These are phyloP conservation scores for Homarus gammarus DNA, from an alignment of 2,888 invertebrate genomes.

Conservation along the genomic window DNA sequence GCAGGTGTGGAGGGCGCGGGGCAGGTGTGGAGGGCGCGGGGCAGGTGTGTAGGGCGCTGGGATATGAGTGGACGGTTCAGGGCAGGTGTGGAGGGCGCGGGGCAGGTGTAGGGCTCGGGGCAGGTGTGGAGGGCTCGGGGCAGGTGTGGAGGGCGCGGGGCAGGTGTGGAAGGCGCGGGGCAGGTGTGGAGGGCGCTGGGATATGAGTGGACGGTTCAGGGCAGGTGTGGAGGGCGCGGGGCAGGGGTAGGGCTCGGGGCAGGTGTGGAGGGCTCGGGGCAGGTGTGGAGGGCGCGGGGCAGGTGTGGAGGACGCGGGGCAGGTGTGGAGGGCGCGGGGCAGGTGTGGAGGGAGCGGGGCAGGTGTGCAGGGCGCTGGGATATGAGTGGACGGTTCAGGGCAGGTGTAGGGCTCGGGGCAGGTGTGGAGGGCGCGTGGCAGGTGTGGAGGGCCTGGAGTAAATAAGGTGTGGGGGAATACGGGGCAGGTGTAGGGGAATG, in stretches of 20 bases:
- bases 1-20: neutral
- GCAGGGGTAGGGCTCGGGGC: neutral
- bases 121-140: neutral
- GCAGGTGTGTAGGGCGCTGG: no score
- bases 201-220: no score
- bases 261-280: no score
- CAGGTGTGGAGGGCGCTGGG: no score
- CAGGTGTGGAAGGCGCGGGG: neutral
- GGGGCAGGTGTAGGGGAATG: neutral
- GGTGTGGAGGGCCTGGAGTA: neutral
- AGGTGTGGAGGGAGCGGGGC: neutral
- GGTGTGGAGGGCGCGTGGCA: neutral
- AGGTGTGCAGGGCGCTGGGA: neutral
- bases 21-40: neutral
- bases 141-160: conserved; percentile 1
- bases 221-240: neutral
- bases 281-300: no score
- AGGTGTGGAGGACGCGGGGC: no score
- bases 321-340: no score
- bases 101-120: neutral
- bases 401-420: no score
- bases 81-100: neutral
- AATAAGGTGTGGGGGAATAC: neutral
- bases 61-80: no score
- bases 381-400: no score